These are phyloP conservation scores for Thysanoteuthis rhombus DNA, from an alignment of 2,888 invertebrate species.

Conservation along the genomic window DNA sequence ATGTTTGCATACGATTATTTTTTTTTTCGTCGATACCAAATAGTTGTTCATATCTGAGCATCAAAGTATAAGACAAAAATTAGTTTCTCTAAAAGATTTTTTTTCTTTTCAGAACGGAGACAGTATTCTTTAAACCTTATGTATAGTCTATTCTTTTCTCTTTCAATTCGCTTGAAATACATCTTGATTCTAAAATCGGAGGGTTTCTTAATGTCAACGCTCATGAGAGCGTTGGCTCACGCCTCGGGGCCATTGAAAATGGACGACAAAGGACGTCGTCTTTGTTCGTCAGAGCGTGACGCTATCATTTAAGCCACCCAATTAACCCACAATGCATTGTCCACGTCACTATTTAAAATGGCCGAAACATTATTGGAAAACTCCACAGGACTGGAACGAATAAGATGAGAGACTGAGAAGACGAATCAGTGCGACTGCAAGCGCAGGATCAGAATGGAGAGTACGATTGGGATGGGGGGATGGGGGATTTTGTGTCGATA, in stretches of 20 bases:
- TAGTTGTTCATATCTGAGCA: too few species aligned
- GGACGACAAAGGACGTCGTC: not conserved
- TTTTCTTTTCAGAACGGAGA: not conserved
- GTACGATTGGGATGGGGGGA: too few species aligned
- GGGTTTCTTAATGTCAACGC: not conserved
- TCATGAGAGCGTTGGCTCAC: not conserved
- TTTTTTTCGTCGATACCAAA: too few species aligned
- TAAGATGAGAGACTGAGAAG: not conserved
- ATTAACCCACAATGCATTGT: not conserved
- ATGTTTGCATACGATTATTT: too few species aligned
- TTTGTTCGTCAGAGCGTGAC: not conserved
- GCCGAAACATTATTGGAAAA: not conserved
- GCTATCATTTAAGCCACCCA: slow-evolving; percentile 12
- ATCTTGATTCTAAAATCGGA: not conserved
- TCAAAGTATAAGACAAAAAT: too few species aligned
- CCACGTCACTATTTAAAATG: not conserved
- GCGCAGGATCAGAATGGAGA: too few species aligned
- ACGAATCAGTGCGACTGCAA: not conserved
- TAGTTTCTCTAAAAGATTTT: not conserved
- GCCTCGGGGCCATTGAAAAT: not conserved
- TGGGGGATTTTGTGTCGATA: not conserved
- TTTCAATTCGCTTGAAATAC: not conserved
- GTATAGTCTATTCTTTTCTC: not conserved
- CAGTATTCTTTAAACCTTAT: not conserved
- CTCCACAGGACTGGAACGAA: not conserved